Percentiles rank a stretch among this genome's conserved stretches.
These are phyloP conservation scores for Cremastobaeus sp. DNA, from an alignment of 2,888 invertebrate species.

Conservation along the genomic window DNA sequence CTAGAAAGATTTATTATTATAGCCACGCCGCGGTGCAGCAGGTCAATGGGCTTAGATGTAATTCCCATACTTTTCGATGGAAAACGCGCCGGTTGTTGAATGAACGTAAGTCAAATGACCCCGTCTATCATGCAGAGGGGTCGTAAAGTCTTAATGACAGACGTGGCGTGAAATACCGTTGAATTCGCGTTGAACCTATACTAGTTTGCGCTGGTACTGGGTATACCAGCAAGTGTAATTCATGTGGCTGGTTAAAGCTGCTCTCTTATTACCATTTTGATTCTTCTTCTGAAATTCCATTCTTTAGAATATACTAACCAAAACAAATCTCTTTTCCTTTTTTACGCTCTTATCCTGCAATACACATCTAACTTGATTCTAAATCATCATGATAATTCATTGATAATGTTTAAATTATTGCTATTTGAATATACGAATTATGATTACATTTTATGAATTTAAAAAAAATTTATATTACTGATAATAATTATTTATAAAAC, in stretches of 20 bases:
- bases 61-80: slow-evolving; percentile 50
- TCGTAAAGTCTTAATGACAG: slow-evolving; percentile 73
- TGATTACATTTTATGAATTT: too few species aligned
- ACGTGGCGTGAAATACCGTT: slow-evolving; percentile 65
- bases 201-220: slow-evolving; percentile 22
- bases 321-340: slow-evolving; percentile 14
- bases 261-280: slow-evolving; percentile 43
- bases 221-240: slow-evolving; percentile 23
- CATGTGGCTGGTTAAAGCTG: slow-evolving; percentile 27
- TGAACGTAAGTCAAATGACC: slow-evolving; percentile 67
- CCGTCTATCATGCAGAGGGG: slow-evolving; percentile 67
- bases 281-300: slow-evolving; percentile 10
- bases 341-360: too few species aligned
- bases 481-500: too few species aligned
- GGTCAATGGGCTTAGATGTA: slow-evolving; percentile 54
- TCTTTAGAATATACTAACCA: slow-evolving; percentile 5
- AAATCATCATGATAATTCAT: too few species aligned
- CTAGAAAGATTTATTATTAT: slow-evolving; percentile 58
- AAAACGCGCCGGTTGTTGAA: slow-evolving; percentile 63
- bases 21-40: slow-evolving; percentile 27
- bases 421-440: too few species aligned
- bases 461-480: too few species aligned
- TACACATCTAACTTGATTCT: too few species aligned
- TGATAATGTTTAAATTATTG: too few species aligned
- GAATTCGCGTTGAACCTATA: slow-evolving; percentile 54